These are phyloP conservation scores for Euthynnus affinis DNA, from an alignment of 2,797 vertebrate genomes.

Conservation along the genomic window DNA sequence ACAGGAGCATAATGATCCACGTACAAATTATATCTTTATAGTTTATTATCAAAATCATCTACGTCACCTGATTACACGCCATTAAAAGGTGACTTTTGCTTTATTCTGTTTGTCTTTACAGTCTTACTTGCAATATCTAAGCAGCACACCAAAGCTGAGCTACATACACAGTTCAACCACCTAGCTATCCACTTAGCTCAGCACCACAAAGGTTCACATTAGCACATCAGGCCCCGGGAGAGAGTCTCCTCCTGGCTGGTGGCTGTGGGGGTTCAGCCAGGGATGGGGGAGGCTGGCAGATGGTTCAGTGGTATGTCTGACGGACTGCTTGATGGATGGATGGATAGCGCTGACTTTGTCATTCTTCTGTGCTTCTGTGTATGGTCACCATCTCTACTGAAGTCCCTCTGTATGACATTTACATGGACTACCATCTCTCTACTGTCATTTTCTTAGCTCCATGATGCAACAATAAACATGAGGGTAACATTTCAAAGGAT, in stretches of 20 bases:
- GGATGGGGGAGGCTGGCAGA: conserved; percentile 80
- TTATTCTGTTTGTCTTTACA: neutral
- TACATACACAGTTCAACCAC: conserved; percentile 40
- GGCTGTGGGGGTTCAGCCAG: conserved; percentile 67
- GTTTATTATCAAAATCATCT: neutral
- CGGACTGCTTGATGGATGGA: conserved; percentile 50
- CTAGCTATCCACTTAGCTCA: conserved; percentile 71
- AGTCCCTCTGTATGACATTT: conserved; percentile 55
- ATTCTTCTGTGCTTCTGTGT: conserved; percentile 49
- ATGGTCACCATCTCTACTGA: conserved; percentile 47
- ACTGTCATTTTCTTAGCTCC: conserved; percentile 3
- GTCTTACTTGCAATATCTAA: conserved; percentile 27
- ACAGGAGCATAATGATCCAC: neutral
- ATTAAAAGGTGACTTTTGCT: neutral
- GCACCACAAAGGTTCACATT: conserved; percentile 80
- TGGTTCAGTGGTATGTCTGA: conserved; percentile 81
- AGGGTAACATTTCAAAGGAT: neutral
- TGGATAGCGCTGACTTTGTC: conserved; percentile 56
- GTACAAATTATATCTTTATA: neutral
- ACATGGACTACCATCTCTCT: conserved; percentile 34
- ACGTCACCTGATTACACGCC: neutral
- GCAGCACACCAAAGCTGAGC: conserved; percentile 22
- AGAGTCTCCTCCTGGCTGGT: conserved; percentile 70
- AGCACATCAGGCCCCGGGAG: conserved; percentile 78
- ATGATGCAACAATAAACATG: conserved; percentile 1